These are phyloP conservation scores for Ornithoptera priamus DNA, from an alignment of 2,888 invertebrate genomes.

Conservation along the genomic window DNA sequence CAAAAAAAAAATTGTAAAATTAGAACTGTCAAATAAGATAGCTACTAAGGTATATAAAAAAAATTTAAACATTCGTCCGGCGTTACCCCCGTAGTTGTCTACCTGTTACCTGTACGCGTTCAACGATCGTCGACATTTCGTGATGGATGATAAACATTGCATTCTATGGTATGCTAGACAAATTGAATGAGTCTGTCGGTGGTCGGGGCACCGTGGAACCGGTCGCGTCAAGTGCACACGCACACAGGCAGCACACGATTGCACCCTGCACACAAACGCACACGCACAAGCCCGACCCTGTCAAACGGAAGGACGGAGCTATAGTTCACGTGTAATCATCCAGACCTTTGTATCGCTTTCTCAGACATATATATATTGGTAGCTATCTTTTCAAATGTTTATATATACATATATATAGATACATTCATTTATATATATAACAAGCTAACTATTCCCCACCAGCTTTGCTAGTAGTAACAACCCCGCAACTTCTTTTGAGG, in stretches of 20 bases:
- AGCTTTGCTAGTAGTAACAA: too few relatives aligned
- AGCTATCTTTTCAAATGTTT: too few relatives aligned
- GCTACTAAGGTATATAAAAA: neutral
- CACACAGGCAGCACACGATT: constrained; percentile 29
- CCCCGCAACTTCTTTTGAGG: too few relatives aligned
- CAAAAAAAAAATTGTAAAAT: too few relatives aligned
- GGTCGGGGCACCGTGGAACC: constrained; percentile 43
- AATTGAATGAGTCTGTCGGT: constrained; percentile 51
- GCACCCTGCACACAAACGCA: constrained; percentile 28
- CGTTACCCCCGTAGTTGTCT: constrained; percentile 12
- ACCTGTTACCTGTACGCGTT: constrained; percentile 15
- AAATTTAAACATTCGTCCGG: constrained; percentile 11
- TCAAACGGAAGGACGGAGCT: constrained; percentile 24
- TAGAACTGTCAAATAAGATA: neutral
- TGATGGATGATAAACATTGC: constrained; percentile 46
- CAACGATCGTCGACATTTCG: constrained; percentile 26
- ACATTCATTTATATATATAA: too few relatives aligned
- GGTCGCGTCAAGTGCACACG: constrained; percentile 40
- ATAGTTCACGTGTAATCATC: constrained; percentile 8
- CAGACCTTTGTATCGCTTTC: neutral
- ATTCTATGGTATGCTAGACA: constrained; percentile 49
- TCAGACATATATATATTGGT: neutral
- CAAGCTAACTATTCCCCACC: too few relatives aligned
- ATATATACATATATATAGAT: too few relatives aligned
- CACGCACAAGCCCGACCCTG: constrained; percentile 18